phyloP scores from a whole-genome alignment of 2,113 vertebrate species.

The Neopipo cinnamomea region DNA sequence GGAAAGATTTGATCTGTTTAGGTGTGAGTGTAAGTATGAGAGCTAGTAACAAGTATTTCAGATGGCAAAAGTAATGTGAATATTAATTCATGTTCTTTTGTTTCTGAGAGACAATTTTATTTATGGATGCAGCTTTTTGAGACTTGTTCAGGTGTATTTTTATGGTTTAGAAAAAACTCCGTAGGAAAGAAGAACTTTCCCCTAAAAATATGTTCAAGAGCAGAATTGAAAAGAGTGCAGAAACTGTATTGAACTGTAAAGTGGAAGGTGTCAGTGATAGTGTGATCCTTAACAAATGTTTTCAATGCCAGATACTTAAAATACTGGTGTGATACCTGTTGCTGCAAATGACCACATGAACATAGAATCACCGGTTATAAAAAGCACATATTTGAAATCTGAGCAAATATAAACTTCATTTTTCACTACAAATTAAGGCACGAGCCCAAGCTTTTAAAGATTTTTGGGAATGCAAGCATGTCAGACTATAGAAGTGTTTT shows the following conservation, averaged over 20 bases:
- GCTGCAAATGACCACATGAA: not conserved
- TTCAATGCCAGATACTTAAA: not conserved
- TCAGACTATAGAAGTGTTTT: not conserved
- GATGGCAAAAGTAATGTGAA: not conserved
- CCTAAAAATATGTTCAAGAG: not conserved
- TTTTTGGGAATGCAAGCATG: not conserved
- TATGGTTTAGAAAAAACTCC: not conserved
- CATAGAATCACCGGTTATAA: not conserved
- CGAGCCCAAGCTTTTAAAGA: not conserved
- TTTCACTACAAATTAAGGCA: not conserved
- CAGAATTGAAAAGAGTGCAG: not conserved
- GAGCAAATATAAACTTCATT: not conserved
- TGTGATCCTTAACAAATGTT: not conserved
- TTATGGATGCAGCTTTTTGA: not conserved
- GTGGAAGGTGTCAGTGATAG: not conserved
- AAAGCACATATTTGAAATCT: not conserved
- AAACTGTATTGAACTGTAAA: not conserved
- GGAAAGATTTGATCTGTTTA: not conserved
- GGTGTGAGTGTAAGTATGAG: not conserved
- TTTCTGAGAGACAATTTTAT: not conserved
- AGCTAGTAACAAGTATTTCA: not conserved
- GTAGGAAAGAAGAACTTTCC: not conserved
- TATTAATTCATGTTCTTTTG: not conserved
- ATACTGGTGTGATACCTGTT: not conserved
- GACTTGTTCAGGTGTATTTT: not conserved